Percentiles rank a stretch among this genome's conserved stretches.
These are phyloP conservation scores for Ips typographus DNA, from an alignment of 1,140 invertebrate species.

Conservation along the genomic window DNA sequence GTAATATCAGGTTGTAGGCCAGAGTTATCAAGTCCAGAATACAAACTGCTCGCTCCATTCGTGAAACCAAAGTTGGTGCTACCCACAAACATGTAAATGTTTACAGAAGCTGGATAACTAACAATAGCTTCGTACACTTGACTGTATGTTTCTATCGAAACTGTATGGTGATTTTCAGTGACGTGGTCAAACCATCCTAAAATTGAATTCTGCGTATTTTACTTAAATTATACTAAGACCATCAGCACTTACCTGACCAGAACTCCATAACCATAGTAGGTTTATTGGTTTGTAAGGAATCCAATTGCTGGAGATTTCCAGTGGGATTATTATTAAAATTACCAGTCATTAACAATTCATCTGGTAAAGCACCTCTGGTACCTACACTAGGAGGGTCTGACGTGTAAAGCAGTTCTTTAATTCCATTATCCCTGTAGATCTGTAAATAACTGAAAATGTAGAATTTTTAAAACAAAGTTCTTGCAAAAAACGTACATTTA, in stretches of 20 bases:
- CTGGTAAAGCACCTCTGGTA: conserved; percentile 52
- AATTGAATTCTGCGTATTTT: background rate
- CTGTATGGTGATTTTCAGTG: conserved; percentile 41
- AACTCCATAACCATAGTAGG: conserved; percentile 65
- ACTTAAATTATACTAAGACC: background rate
- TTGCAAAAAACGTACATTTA: background rate
- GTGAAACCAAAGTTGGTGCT: conserved; percentile 71
- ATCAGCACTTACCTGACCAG: conserved; percentile 60
- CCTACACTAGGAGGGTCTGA: conserved; percentile 52
- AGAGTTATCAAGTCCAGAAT: conserved; percentile 30
- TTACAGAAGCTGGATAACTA: conserved; percentile 57
- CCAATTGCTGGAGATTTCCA: conserved; percentile 50
- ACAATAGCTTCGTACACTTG: conserved; percentile 37
- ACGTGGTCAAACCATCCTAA: conserved; percentile 62
- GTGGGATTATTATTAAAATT: conserved; percentile 56
- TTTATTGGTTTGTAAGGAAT: conserved; percentile 56
- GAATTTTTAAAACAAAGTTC: too few species aligned
- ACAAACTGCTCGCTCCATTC: conserved; percentile 59
- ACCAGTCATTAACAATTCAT: conserved; percentile 52
- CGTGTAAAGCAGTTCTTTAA: conserved; percentile 57
- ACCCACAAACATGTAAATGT: conserved; percentile 72
- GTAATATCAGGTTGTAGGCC: conserved; percentile 50
- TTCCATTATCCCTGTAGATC: conserved; percentile 47
- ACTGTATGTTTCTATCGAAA: conserved; percentile 19
- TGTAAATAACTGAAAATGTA: conserved; percentile 36